These are phyloP conservation scores for Molossus molossus DNA, from an alignment of 2,797 vertebrate species.

Conservation along the genomic window DNA sequence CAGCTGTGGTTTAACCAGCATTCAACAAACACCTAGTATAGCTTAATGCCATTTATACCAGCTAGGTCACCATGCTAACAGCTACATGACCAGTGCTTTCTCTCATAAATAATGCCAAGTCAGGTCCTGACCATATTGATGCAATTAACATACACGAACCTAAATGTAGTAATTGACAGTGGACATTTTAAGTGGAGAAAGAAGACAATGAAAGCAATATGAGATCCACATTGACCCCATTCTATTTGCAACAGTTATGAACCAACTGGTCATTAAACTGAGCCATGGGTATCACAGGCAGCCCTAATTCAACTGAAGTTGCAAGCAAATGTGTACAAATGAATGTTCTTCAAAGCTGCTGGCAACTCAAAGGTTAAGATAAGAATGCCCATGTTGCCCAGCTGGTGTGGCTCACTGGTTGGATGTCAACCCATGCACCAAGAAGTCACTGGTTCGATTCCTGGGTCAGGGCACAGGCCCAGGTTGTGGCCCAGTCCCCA, in stretches of 20 bases:
- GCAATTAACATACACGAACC: neutral
- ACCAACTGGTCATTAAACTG: neutral
- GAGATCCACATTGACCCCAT: neutral
- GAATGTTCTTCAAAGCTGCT: neutral
- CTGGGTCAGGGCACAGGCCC: no score
- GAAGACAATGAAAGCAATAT: neutral
- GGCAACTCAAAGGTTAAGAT: neutral
- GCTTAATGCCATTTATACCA: neutral
- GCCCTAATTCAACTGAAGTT: constrained; percentile 23
- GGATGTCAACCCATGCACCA: no score
- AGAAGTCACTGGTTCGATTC: no score
- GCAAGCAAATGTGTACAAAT: neutral
- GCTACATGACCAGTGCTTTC: neutral
- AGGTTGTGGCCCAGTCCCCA: no score
- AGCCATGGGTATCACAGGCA: neutral
- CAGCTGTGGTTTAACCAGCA: neutral
- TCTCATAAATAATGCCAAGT: neutral
- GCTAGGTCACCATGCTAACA: neutral
- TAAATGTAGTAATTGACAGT: neutral
- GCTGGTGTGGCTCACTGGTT: no score
- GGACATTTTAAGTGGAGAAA: neutral
- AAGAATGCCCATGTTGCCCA: neutral
- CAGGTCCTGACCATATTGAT: neutral
- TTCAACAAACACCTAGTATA: neutral
- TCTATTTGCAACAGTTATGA: constrained; percentile 5